Evolutionary conservation across 2,888 invertebrate genomes (phyloP).

Genomic region (Listrodromus nycthemerus): DNA sequence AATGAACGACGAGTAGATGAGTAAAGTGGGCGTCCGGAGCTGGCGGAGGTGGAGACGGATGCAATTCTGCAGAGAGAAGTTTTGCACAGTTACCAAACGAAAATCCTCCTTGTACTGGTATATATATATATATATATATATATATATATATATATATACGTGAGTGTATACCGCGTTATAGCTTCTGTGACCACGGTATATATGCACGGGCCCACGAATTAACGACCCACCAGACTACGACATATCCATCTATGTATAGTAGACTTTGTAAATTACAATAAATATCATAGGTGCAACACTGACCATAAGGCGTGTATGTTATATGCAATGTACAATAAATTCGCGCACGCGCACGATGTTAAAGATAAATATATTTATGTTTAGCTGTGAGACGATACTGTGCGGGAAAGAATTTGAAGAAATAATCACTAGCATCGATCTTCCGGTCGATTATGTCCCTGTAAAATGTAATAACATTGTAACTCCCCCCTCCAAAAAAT

Average conservation of each 20-base stretch:
- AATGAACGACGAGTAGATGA: constrained; percentile 44
- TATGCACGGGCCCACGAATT: constrained; percentile 52
- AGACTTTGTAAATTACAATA: constrained; percentile 73
- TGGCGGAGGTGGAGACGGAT: neutral
- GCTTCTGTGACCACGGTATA: constrained; percentile 18
- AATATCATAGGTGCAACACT: constrained; percentile 41
- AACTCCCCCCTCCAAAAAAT: neutral
- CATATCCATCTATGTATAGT: constrained; percentile 76
- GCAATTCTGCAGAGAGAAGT: constrained; percentile 6
- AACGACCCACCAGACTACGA: constrained; percentile 70
- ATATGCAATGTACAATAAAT: constrained; percentile 45
- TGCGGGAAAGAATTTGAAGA: constrained; percentile 8
- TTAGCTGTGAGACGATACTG: constrained; percentile 32
- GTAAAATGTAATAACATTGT: neutral
- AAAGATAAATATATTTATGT: constrained; percentile 11
- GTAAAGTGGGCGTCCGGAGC: constrained; percentile 6
- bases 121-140: constrained; percentile 13
- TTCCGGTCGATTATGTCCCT: neutral
- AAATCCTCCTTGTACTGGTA: constrained; percentile 8
- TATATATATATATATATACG: neutral
- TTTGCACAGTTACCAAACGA: constrained; percentile 17
- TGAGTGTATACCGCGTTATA: neutral
- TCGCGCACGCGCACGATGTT: constrained; percentile 38
- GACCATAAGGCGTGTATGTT: constrained; percentile 35
- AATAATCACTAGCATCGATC: constrained; percentile 1